Evolutionary conservation across 2,113 vertebrate genomes (phyloP).

Genomic region (Varanus salvator): DNA sequence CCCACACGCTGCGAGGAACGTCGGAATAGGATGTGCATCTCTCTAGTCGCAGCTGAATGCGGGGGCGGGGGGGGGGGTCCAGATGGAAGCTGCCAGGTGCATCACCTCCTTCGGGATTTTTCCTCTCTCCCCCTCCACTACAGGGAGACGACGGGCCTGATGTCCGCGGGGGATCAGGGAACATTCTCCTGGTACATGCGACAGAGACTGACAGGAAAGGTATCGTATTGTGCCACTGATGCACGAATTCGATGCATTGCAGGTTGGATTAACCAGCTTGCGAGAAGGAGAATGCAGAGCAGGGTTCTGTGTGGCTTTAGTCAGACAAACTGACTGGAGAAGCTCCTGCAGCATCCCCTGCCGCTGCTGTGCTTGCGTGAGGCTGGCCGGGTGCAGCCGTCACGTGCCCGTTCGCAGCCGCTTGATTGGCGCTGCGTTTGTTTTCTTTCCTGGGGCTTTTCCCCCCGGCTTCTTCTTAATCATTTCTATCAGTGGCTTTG

Average conservation of each 20-base stretch:
- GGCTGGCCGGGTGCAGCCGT: constrained; percentile 28
- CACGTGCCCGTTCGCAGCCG: background rate
- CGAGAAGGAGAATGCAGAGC: background rate
- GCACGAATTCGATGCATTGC: background rate
- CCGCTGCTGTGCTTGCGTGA: constrained; percentile 15
- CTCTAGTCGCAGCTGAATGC: background rate
- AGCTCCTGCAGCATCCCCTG: background rate
- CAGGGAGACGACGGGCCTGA: constrained; percentile 97
- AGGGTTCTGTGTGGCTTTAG: constrained; percentile 43
- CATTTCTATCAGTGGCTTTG: background rate
- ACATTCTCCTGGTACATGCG: constrained; percentile 95
- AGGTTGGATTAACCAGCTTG: background rate
- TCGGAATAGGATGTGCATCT: background rate
- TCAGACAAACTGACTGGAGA: constrained; percentile 53
- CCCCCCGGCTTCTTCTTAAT: too few species aligned
- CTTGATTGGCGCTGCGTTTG: background rate
- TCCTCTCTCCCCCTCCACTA: background rate
- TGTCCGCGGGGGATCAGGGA: constrained; percentile 94
- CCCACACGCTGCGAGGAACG: constrained; percentile 32
- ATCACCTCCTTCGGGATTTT: background rate
- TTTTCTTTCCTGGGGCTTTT: background rate
- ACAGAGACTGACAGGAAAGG: constrained; percentile 98
- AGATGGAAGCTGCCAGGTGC: background rate
- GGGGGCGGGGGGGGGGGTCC: background rate
- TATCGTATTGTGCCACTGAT: constrained; percentile 43